phyloP scores from a whole-genome alignment of 2,113 vertebrate species.

The Xiphorhynchus elegans region DNA sequence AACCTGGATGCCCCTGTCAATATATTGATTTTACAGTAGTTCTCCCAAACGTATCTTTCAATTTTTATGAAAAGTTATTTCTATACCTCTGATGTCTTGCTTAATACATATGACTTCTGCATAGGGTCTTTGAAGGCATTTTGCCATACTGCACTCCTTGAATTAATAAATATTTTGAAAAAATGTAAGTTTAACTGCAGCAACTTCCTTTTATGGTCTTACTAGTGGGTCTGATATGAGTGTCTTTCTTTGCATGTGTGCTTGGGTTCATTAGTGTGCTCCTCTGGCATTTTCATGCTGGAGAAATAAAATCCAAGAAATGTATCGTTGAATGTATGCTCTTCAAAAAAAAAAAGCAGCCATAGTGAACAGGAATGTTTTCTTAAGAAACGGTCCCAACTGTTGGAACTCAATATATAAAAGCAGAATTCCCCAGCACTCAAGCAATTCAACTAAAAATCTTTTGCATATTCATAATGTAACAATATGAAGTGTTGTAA shows the following conservation, averaged over 20 bases:
- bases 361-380: neutral
- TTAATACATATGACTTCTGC: neutral
- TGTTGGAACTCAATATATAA: neutral
- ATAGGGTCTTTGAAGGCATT: neutral
- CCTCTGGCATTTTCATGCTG: neutral
- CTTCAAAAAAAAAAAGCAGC: neutral
- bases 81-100: neutral
- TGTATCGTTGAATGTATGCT: neutral
- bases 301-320: neutral
- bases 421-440: neutral
- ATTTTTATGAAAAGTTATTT: neutral
- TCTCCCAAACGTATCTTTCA: neutral
- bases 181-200: neutral
- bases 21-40: neutral
- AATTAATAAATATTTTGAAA: neutral
- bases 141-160: neutral
- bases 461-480: neutral
- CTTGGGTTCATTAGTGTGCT: neutral
- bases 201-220: neutral
- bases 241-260: neutral
- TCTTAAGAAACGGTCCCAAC: neutral
- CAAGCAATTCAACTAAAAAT: neutral
- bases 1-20: neutral
- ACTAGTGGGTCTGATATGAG: neutral
- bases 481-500: neutral